Evolutionary conservation across 1,140 invertebrate genomes (phyloP).

Genomic region (Zaprionus lachaisei): DNA sequence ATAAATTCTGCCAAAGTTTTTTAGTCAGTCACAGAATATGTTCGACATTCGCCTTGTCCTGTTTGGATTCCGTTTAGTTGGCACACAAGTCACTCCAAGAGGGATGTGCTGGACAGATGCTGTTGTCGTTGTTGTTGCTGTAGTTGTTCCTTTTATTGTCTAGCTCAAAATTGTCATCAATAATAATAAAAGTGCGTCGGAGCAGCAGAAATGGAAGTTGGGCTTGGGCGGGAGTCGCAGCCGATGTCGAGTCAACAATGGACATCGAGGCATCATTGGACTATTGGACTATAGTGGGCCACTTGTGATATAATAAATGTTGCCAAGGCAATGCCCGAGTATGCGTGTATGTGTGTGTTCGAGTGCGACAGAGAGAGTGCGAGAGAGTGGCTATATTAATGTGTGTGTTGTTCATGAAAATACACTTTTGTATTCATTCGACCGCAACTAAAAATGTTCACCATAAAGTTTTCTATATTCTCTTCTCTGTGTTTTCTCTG

Average conservation of each 20-base stretch:
- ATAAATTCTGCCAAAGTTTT: constrained; percentile 65
- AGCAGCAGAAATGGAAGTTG: constrained; percentile 11
- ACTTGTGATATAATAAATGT: constrained; percentile 79
- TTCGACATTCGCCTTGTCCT: constrained; percentile 7
- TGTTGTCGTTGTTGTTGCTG: constrained; percentile 6
- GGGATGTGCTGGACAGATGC: constrained; percentile 39
- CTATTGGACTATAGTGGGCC: constrained; percentile 59
- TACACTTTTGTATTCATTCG: constrained; percentile 79
- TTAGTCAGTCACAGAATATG: constrained; percentile 37
- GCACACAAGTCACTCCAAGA: background rate
- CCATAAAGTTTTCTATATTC: constrained; percentile 63
- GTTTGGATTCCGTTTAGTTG: constrained; percentile 49
- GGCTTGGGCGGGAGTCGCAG: constrained; percentile 3
- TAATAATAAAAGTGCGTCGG: constrained; percentile 75
- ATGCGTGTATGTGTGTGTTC: background rate
- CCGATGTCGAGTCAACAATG: constrained; percentile 43
- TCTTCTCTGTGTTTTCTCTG: constrained; percentile 20
- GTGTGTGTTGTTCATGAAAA: constrained; percentile 69
- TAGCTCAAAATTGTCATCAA: constrained; percentile 81
- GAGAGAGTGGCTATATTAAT: constrained; percentile 41
- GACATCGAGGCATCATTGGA: constrained; percentile 41
- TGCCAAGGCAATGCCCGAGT: constrained; percentile 50
- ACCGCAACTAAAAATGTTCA: constrained; percentile 81
- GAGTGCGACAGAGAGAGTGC: background rate
- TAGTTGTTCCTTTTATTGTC: constrained; percentile 70